Base-by-base conservation (phyloP, 2,888 invertebrate genomes). In the Sympetrum striolatum region DNA sequence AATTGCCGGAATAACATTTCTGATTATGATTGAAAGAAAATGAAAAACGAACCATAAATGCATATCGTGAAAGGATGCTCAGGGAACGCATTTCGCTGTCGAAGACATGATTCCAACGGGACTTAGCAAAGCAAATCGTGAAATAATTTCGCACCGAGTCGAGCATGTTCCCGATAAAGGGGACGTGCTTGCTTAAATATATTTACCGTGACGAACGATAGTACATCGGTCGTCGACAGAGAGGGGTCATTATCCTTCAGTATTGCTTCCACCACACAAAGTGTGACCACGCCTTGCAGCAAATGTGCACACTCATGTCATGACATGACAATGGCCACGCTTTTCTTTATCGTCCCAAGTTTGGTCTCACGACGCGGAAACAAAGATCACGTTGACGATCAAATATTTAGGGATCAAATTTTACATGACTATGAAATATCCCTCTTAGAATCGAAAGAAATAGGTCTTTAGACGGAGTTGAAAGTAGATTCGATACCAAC, bases 251-350 rank as follows among this genome's bases (percentile, higher is more conserved):
- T 58, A 82, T 82, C 82, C 82, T 31, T 44, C 53, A 25, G 58
- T 58, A 31, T 58, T 58, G 82, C 35, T 14, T 25, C 82, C 35
- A 35, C 58, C 5, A 58, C 58, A 22, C 35, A 82, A 35, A 48
- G 31, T 58, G 53, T 31, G 31, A 58, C 82, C 82, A 82, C 82
- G 82, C 82, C 82, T 82, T 82, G 18, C 58, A 8, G 31, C 31
- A 35, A 82, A 58, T 82, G 14, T 82, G 82, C 82, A 48, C 48
- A 82, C 82, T 82, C 82, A 82, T 35, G 82, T 31, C 58, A 82
- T 82, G 82, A 82, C 82, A 82, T 44, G 82, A 82, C 82, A 82
- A 58, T 31, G 53, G 53, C 58, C 58, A 82, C 31, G 44, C 18
- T 58, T 18, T 58, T 35, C 31, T 31, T 81, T 81, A 31, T 44